phyloP scores from a whole-genome alignment of 2,888 invertebrate species.

The Mesoligia furuncula region DNA sequence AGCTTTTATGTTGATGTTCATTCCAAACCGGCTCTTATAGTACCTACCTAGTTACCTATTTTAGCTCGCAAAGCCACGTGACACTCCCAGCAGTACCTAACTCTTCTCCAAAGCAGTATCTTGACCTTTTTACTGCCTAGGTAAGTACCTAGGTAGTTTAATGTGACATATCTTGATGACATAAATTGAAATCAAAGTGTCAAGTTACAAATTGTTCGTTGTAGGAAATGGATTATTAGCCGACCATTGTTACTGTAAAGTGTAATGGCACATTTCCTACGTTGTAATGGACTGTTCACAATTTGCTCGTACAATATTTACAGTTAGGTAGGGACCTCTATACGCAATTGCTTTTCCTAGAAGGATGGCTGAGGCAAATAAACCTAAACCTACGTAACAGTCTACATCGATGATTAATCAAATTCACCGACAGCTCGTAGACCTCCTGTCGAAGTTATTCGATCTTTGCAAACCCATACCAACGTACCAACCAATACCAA shows the following conservation, averaged over 20 bases:
- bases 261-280: conserved; percentile 3
- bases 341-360: not conserved
- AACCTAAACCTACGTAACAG: not conserved
- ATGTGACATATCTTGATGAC: conserved; percentile 2
- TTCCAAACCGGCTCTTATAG: not conserved
- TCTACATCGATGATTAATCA: conserved; percentile 10
- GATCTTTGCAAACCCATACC: too few species aligned
- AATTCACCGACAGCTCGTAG: not conserved
- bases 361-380: not conserved
- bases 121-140: not conserved
- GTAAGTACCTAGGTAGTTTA: not conserved
- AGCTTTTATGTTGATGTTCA: not conserved
- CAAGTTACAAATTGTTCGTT: conserved; percentile 7
- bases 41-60: not conserved
- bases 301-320: conserved; percentile 20
- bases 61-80: not conserved
- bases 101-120: not conserved
- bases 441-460: too few species aligned
- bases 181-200: conserved; percentile 14
- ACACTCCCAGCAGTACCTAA: not conserved
- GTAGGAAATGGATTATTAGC: conserved; percentile 17
- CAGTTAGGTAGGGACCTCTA: not conserved
- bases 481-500: too few species aligned
- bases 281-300: conserved; percentile 5
- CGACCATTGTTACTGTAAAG: conserved; percentile 1